Evolutionary conservation across 2,888 invertebrate genomes (phyloP).

Genomic region (Cephus pygmeus): DNA sequence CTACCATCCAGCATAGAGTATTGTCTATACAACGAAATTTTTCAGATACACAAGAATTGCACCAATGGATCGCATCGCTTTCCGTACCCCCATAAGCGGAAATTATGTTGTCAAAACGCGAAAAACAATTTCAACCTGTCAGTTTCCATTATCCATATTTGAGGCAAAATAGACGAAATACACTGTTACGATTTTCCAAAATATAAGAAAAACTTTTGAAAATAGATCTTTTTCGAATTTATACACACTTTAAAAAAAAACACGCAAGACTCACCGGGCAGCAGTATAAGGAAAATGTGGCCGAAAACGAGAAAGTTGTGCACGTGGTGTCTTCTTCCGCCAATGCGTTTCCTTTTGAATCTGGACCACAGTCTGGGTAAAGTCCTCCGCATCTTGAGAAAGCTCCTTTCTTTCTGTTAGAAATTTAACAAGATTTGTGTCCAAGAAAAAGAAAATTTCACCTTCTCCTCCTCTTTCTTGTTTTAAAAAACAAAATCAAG

Average conservation of each 20-base stretch:
- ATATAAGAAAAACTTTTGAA: neutral
- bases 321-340: conserved; percentile 40
- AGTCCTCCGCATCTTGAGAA: conserved; percentile 14
- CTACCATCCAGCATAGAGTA: neutral
- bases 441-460: neutral
- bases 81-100: neutral
- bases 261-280: conserved; percentile 37
- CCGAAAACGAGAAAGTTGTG: conserved; percentile 44
- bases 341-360: conserved; percentile 30
- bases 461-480: conserved; percentile 21
- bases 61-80: neutral
- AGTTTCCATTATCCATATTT: neutral
- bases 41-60: neutral
- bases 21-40: neutral
- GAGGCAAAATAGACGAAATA: neutral
- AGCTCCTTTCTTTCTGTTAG: conserved; percentile 3
- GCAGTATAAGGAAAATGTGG: conserved; percentile 36
- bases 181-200: neutral
- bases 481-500: conserved; percentile 41
- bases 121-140: neutral
- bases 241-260: neutral
- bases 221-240: neutral
- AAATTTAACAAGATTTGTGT: neutral
- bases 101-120: neutral
- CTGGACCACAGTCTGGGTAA: conserved; percentile 37